These are phyloP conservation scores for Coracias cyanogaster DNA, from an alignment of 2,797 vertebrate genomes.

Conservation along the genomic window DNA sequence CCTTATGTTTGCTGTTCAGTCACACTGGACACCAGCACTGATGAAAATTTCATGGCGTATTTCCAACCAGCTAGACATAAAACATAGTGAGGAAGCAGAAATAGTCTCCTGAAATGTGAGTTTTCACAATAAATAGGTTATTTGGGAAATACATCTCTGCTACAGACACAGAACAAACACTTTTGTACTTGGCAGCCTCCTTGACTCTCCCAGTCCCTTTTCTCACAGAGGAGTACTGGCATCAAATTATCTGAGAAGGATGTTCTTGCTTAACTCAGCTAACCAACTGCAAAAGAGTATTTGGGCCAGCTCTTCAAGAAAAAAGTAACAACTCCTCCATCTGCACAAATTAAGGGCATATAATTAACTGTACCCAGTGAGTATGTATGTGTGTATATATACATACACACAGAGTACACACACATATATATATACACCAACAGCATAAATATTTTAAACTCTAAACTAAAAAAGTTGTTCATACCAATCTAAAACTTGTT, in stretches of 20 bases:
- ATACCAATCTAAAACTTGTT: not conserved
- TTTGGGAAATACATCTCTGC: not conserved
- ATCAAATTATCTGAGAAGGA: not conserved
- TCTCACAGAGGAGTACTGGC: not conserved
- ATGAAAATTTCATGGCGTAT: not conserved
- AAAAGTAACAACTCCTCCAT: not conserved
- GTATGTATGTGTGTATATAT: rapidly evolving
- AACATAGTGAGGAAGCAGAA: not conserved
- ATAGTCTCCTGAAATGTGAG: not conserved
- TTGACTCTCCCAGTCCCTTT: not conserved
- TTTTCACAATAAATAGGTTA: not conserved
- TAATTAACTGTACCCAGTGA: not conserved
- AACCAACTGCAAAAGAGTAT: not conserved
- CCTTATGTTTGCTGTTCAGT: not conserved
- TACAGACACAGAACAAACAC: not conserved
- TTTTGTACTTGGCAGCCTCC: not conserved
- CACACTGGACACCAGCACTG: not conserved
- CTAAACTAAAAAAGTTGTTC: not conserved
- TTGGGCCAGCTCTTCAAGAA: not conserved
- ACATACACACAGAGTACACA: rapidly evolving
- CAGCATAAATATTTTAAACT: not conserved
- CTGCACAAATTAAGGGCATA: not conserved
- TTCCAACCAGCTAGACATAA: not conserved
- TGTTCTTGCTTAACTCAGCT: not conserved
- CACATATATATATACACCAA: not conserved